Evolutionary conservation across 2,797 vertebrate species (phyloP).

Genomic region (Hippoglossus hippoglossus): DNA sequence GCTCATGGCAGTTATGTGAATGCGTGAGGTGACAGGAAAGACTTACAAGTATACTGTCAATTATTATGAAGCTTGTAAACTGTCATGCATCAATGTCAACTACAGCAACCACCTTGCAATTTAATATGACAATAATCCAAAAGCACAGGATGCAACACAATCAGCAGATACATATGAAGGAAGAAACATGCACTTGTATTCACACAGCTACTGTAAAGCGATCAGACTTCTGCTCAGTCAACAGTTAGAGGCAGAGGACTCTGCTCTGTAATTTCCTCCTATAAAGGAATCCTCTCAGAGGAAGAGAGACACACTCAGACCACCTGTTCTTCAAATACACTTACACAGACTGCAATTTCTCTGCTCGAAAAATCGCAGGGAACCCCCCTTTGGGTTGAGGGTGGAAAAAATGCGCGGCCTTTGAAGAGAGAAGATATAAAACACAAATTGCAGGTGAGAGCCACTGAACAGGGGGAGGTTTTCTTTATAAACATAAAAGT

Average conservation of each 20-base stretch:
- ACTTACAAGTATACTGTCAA: background rate
- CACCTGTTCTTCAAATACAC: slow-evolving; percentile 64
- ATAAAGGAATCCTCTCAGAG: slow-evolving; percentile 39
- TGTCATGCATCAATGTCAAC: background rate
- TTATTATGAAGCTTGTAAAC: slow-evolving; percentile 2
- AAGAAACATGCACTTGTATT: background rate
- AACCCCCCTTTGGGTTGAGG: slow-evolving; percentile 35
- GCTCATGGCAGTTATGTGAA: background rate
- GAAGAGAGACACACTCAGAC: slow-evolving; percentile 37
- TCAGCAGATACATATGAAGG: background rate
- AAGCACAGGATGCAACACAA: background rate
- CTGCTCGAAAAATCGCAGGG: slow-evolving; percentile 12
- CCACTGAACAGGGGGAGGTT: slow-evolving; percentile 13
- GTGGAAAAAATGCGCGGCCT: slow-evolving; percentile 51
- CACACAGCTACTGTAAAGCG: slow-evolving; percentile 13
- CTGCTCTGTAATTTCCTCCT: slow-evolving; percentile 71
- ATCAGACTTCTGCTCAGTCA: slow-evolving; percentile 16
- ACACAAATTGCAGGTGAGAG: slow-evolving; percentile 55
- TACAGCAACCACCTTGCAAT: background rate
- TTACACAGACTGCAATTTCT: slow-evolving; percentile 67
- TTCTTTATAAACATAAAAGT: slow-evolving; percentile 24
- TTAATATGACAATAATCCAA: background rate
- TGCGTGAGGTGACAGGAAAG: background rate
- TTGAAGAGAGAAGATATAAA: slow-evolving; percentile 59
- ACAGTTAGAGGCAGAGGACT: slow-evolving; percentile 26